These are phyloP conservation scores for Zosterops japonicus DNA, from an alignment of 2,113 vertebrate genomes.

Conservation along the genomic window DNA sequence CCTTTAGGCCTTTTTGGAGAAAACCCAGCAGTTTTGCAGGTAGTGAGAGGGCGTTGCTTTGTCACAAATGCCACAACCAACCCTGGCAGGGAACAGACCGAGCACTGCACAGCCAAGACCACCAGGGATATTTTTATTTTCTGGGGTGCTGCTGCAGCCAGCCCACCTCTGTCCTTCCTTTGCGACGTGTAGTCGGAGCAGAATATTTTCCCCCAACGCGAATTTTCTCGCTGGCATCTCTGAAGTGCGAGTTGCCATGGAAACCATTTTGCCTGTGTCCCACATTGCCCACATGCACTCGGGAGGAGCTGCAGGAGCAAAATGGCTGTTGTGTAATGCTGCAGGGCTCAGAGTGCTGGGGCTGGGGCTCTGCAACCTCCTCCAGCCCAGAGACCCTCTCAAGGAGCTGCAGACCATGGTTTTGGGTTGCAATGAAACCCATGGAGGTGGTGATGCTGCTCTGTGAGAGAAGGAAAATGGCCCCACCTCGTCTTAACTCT, in stretches of 20 bases:
- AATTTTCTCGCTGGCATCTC: slow-evolving; percentile 61
- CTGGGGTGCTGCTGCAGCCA: slow-evolving; percentile 1
- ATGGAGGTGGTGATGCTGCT: accelerated
- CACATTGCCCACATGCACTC: slow-evolving; percentile 53
- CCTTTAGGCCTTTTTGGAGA: neutral
- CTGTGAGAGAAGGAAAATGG: neutral
- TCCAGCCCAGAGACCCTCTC: neutral
- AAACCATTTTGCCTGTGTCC: slow-evolving; percentile 64
- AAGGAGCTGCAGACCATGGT: accelerated
- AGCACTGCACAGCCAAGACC: neutral
- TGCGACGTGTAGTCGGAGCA: neutral
- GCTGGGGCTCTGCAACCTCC: neutral
- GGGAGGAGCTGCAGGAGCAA: slow-evolving; percentile 35
- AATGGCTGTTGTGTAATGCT: slow-evolving; percentile 46
- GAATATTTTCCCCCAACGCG: slow-evolving; percentile 20
- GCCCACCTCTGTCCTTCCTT: slow-evolving; percentile 1
- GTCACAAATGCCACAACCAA: neutral
- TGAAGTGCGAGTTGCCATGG: slow-evolving; percentile 64
- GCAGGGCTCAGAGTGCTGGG: accelerated
- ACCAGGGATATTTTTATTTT: slow-evolving; percentile 27
- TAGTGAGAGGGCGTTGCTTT: neutral
- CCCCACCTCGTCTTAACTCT: slow-evolving; percentile 2
- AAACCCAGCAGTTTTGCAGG: neutral
- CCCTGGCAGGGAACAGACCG: neutral
- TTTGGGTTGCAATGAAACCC: neutral